Evolutionary conservation across 2,113 vertebrate genomes (phyloP), one percentile per base, ranked within the genome.

Genomic region (Rana temporaria): DNA sequence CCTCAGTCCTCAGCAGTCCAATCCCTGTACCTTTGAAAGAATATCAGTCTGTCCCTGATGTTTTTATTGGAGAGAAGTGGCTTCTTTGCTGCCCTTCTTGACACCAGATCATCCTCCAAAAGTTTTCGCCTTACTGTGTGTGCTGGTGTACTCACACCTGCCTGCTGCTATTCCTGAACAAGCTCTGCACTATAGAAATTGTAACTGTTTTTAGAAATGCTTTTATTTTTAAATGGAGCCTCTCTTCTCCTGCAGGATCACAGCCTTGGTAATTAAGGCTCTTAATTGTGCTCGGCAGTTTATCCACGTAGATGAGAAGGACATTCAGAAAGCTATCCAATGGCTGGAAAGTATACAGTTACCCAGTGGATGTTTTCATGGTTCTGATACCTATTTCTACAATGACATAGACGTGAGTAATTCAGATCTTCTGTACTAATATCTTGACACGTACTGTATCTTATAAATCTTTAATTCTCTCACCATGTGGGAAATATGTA

Each of bases 381-480:
- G 91, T 0, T 86, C 90, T 15, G 95, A 95, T 16, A 86, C 79
- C 4, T 92, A 95, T 57, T 89, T 94, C 67, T 89, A 96, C 88
- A 95, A 91, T 0, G 88, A 84, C 65, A 90, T 96, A 91, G 93
- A 96, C 95, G 96, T 97, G 66, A 22, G 22, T 1, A 32, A 9
- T 60, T 60, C 0, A 24, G 18, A 60, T 34, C 38, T 60, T 18
- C 38, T 67, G 19, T 8, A 38, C 18, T 8, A 16, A 19, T 34
- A 34, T 30, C 20, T 62, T 19, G 59, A 62, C 59, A 62, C 18
- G 20, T n/a, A 62, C 12, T n/a, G 26, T 30, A 30, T 38, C 7
- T 5, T 62, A 62, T 62, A 62, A 8, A 62, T 62, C 6, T 62
- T 0, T 20, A 62, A n/a, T 62, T 38, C 30, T 67, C 17, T 32